Evolutionary conservation across 2,113 vertebrate species (phyloP), one percentile per base, ranked within the genome.

Genomic region (Semicossyphus pulcher): DNA sequence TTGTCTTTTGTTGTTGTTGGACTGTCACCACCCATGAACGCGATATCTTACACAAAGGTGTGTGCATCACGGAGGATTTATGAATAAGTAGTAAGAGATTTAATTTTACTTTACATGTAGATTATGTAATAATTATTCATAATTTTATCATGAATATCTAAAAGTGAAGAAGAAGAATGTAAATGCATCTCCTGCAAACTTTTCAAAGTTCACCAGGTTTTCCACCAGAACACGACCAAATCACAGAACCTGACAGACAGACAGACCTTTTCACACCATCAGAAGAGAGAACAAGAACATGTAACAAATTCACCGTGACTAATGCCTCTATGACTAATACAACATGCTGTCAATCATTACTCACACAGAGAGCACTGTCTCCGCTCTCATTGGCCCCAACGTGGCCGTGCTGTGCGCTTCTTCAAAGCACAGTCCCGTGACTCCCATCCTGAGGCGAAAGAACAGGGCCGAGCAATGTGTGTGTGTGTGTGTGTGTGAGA

Each of bases 281-380:
- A 70, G 68, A 88, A 59, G 28, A 45, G 57, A 78, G 78, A 81
- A 90, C 80, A 81, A 83, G 88, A 86, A 85, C 87, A 90, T 85
- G 82, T 58, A 84, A 83, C 78, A 80, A 83, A 87, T 78, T 83
- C 78, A 81, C 59, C 67, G 25, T 92, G 90, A 90, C 83, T 90
- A 89, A 92, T 75, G 72, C 60, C 47, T 54, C 10, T 54, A 54
- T 91, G 89, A 92, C 85, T 89, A 89, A 92, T 87, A 39, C 65
- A 65, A 67, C 86, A 86, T 75, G 78, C 80, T 87, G 85, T 88
- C 86, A 87, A 88, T 90, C 78, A 90, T 90, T 88, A 86, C 80
- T 87, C 84, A 83, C 76, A 72, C 57, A 25, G 18, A 65, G 53
- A 75, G 76, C 81, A 29, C 58, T 59, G 75, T 83, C 74, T 72